A percentile compares a stretch with the other conserved stretches of the same genome.
Conservation (phyloP, 2,113 vertebrate genomes). For the Labrus mixtus region DNA sequence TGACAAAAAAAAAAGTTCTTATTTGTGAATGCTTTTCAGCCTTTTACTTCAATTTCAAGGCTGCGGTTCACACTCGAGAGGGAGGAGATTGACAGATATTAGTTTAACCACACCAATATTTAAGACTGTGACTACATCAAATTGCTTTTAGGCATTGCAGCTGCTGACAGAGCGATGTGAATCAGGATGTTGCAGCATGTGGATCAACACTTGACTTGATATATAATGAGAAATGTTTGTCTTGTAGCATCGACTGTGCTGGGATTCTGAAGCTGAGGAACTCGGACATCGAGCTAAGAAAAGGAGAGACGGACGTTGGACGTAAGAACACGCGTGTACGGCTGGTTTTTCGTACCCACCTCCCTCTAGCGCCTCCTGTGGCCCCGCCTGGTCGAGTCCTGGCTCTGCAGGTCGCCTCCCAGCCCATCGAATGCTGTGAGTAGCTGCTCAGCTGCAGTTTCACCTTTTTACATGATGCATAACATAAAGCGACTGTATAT, state of each 20-base stretch:
- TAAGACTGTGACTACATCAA: too few relatives aligned
- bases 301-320: constrained; percentile 94
- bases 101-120: too few relatives aligned
- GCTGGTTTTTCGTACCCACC: constrained; percentile 90
- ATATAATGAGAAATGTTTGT: neutral
- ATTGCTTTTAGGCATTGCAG: too few relatives aligned
- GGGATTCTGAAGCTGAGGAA: constrained; percentile 94
- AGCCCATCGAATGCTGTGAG: constrained; percentile 96
- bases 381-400: constrained; percentile 85
- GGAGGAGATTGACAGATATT: too few relatives aligned
- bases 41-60: neutral
- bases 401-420: constrained; percentile 89
- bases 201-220: too few relatives aligned
- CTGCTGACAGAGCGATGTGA: too few relatives aligned
- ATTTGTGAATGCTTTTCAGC: neutral
- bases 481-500: too few relatives aligned
- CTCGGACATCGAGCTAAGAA: constrained; percentile 94
- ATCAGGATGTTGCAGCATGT: too few relatives aligned
- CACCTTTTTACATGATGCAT: neutral
- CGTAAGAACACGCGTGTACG: constrained; percentile 93
- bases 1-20: neutral
- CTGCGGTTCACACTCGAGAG: too few relatives aligned
- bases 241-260: constrained; percentile 90
- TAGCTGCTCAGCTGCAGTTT: constrained; percentile 23
- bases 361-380: constrained; percentile 84